Base-by-base conservation (phyloP, 1,140 invertebrate species). In the Drosophila burlai region DNA sequence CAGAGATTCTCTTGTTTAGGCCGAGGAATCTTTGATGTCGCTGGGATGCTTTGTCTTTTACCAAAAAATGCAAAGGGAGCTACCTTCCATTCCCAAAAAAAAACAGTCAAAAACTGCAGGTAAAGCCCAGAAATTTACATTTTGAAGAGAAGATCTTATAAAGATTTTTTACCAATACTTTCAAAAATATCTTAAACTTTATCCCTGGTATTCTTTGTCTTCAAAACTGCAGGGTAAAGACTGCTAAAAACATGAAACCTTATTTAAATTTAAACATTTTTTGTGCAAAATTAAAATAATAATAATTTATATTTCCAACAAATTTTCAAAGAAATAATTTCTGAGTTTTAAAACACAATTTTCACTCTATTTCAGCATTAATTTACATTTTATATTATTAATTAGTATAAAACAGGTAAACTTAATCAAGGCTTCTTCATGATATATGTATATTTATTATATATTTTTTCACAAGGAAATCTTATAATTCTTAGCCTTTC, bases 1-100 rank as follows among this genome's bases (percentile, higher is more conserved):
- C 54, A 62, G 79, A 62, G 42, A n/a, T 54, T 47, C 67, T 38
- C 73, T 77, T 76, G 74, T 67, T 59, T 42, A 36, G 52, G 52
- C 61, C 36, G 45, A 54, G 31, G 31, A 46, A 46, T 59, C 75
- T 77, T 77, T 77, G 74, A 77, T 61, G 73, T 77, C 7, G 62
- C 50, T 15, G 36, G 15, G 18, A 31, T 31, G 43, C 52, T 50
- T 72, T 72, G 67, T 72, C 38, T 36, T 4, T 36, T 4, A 10
- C 1, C 29, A n/a, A 40, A 34, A 18, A 59, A 16, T 5, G 50
- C 10, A 36, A 52, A 34, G 26, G 9, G 5, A 21, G n/a, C 15
- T 16, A 42, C 2, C 7, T 10, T 24, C 24, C 52, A 31, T 13
- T 24, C 3, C 8, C 7, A 7, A 13, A 18, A 10, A 24, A 26